Conservation (phyloP, 2,888 invertebrate species). For the Aquatica leii region DNA sequence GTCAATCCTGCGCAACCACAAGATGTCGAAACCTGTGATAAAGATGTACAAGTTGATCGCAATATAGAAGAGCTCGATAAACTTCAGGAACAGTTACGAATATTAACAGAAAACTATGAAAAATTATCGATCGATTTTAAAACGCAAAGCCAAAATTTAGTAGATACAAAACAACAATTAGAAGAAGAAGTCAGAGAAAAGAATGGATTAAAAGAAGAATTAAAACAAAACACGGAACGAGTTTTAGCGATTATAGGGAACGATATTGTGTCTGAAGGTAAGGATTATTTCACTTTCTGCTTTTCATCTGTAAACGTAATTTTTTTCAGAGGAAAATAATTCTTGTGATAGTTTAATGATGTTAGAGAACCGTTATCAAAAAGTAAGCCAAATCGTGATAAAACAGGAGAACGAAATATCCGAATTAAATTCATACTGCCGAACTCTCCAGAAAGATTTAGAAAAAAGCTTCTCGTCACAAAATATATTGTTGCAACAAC, state of each 20-base stretch:
- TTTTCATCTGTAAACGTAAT: background rate
- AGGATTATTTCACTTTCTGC: slow-evolving; percentile 53
- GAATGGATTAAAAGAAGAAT: slow-evolving; percentile 75
- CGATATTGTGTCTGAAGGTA: slow-evolving; percentile 63
- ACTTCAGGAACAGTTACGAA: slow-evolving; percentile 66
- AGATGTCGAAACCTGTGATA: slow-evolving; percentile 53
- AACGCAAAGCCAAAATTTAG: slow-evolving; percentile 60
- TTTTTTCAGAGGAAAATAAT: slow-evolving; percentile 46
- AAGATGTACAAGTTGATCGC: slow-evolving; percentile 63
- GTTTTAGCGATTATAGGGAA: slow-evolving; percentile 70
- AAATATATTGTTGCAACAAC: slow-evolving; percentile 74
- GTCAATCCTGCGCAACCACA: slow-evolving; percentile 51
- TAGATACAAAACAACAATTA: slow-evolving; percentile 68
- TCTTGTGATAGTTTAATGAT: slow-evolving; percentile 74
- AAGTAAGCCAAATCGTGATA: slow-evolving; percentile 77
- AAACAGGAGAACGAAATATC: slow-evolving; percentile 81
- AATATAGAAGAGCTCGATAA: slow-evolving; percentile 71
- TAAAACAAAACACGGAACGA: slow-evolving; percentile 77
- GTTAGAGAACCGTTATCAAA: slow-evolving; percentile 77
- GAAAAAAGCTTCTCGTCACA: slow-evolving; percentile 74
- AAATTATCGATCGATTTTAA: slow-evolving; percentile 56
- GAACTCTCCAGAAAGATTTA: slow-evolving; percentile 74
- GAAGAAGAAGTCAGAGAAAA: slow-evolving; percentile 74
- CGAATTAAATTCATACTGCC: slow-evolving; percentile 73
- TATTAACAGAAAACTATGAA: slow-evolving; percentile 70